Evolutionary conservation across 2,888 invertebrate species (phyloP).

Genomic region (Bruchidius siliquastri): DNA sequence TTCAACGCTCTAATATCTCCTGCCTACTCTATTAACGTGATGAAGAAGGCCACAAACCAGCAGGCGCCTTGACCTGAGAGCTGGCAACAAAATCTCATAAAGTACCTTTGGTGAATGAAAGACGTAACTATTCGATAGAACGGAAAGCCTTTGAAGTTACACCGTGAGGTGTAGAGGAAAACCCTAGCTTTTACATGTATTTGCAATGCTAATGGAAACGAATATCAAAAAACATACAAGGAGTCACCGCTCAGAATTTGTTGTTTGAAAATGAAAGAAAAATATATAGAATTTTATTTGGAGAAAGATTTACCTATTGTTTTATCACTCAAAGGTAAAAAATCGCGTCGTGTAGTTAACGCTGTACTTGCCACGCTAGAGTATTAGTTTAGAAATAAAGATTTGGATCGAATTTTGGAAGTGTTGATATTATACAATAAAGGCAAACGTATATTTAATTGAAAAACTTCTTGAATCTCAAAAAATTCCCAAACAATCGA

Average conservation of each 20-base stretch:
- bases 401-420: too few relatives aligned
- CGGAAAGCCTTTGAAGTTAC: not conserved
- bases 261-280: too few relatives aligned
- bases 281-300: too few relatives aligned
- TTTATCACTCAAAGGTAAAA: too few relatives aligned
- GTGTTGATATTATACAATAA: too few relatives aligned
- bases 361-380: too few relatives aligned
- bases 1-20: not conserved
- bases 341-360: too few relatives aligned
- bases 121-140: not conserved
- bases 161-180: not conserved
- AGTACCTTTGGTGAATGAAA: not conserved
- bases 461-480: too few relatives aligned
- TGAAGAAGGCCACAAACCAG: not conserved
- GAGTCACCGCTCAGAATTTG: not conserved
- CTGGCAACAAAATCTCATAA: not conserved
- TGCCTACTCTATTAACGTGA: not conserved
- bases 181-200: not conserved
- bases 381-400: too few relatives aligned
- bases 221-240: not conserved
- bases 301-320: too few relatives aligned
- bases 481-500: too few relatives aligned
- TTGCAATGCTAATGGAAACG: not conserved
- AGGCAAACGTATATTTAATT: too few relatives aligned
- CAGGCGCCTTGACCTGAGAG: not conserved